Percentiles rank a stretch among this genome's conserved stretches.
phyloP scores from a whole-genome alignment of 1,140 invertebrate species.

The Polyergus mexicanus region DNA sequence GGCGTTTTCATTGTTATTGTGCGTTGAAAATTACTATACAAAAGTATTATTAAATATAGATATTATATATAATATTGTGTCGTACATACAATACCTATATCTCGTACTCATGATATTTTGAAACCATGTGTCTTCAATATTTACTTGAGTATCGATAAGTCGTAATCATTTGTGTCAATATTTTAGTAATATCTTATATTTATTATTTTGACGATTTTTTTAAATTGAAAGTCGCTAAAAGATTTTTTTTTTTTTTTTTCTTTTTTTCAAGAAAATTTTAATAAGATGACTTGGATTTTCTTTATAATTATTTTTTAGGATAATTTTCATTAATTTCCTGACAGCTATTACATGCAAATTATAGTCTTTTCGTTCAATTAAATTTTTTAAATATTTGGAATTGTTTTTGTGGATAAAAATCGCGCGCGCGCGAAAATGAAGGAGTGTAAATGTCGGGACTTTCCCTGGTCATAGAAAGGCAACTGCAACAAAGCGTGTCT shows the following conservation, averaged over 20 bases:
- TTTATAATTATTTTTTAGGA: constrained; percentile 1
- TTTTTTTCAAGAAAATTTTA: neutral
- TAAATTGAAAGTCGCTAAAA: neutral
- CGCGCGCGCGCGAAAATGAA: neutral
- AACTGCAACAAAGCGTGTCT: constrained; percentile 43
- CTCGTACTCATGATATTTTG: neutral
- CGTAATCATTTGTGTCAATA: neutral
- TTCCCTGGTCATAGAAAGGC: constrained; percentile 55
- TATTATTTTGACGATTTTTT: neutral
- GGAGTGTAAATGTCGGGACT: constrained; percentile 10
- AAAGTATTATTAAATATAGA: neutral
- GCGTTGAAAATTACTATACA: constrained; percentile 6
- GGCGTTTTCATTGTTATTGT: no score
- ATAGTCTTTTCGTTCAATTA: neutral
- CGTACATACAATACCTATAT: neutral
- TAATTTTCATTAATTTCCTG: neutral
- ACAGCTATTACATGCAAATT: neutral
- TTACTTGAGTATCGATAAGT: neutral
- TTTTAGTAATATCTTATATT: neutral
- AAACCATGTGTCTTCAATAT: neutral
- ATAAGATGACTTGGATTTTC: neutral
- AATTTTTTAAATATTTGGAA: neutral
- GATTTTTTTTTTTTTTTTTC: neutral
- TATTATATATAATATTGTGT: neutral
- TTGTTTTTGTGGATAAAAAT: constrained; percentile 37